phyloP scores from a whole-genome alignment of 2,113 vertebrate genomes.

The Typhlomys cinereus region DNA sequence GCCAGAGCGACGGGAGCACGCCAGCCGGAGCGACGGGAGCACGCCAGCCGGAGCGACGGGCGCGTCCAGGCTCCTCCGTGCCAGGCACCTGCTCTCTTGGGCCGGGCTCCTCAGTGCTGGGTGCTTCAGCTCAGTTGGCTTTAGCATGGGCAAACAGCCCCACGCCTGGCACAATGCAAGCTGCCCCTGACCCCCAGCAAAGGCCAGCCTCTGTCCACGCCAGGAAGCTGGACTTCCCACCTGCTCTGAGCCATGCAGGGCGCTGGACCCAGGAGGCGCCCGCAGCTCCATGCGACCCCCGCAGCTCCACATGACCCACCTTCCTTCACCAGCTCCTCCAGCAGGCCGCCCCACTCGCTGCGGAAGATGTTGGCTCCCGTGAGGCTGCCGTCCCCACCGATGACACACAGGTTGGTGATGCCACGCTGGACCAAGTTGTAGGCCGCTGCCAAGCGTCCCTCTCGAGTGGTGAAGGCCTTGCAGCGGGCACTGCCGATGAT shows the following conservation, averaged over 20 bases:
- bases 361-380: conserved; percentile 95
- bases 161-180: rapidly evolving
- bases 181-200: rapidly evolving
- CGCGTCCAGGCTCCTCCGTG: neutral
- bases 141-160: rapidly evolving
- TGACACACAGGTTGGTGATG: conserved; percentile 97
- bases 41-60: rapidly evolving
- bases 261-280: rapidly evolving
- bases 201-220: rapidly evolving
- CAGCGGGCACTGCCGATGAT: conserved; percentile 96
- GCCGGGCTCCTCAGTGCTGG: neutral
- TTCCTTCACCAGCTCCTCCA: conserved; percentile 90
- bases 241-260: too few species aligned
- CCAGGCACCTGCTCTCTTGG: neutral
- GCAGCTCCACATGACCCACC: conserved; percentile 79
- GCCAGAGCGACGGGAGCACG: rapidly evolving
- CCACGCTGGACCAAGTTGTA: conserved; percentile 93
- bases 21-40: rapidly evolving
- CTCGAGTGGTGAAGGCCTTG: conserved; percentile 91
- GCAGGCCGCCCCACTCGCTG: conserved; percentile 91
- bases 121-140: neutral
- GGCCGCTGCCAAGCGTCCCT: conserved; percentile 90
- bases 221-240: neutral
- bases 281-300: rapidly evolving
- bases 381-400: conserved; percentile 96